These are phyloP conservation scores for Oreortyx pictus DNA, from an alignment of 2,797 vertebrate genomes.

Conservation along the genomic window DNA sequence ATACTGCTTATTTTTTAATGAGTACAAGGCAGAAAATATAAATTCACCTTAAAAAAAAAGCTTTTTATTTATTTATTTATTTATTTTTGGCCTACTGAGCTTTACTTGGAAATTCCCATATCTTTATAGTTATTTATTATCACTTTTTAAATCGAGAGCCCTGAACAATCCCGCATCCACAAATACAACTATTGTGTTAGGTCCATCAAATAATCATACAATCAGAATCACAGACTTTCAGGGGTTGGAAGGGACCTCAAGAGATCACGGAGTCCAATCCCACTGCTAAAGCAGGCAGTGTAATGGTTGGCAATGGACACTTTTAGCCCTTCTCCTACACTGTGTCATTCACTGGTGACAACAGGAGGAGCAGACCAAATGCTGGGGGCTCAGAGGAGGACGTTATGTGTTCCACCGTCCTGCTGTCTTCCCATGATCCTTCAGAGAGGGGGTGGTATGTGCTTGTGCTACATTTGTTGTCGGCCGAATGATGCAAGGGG, in stretches of 20 bases:
- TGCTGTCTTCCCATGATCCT: rapidly evolving
- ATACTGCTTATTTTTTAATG: background rate
- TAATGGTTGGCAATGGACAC: no score
- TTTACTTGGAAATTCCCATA: background rate
- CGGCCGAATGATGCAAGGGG: background rate
- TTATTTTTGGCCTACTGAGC: background rate
- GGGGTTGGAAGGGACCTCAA: no score
- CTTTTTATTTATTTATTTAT: background rate
- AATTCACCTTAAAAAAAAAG: background rate
- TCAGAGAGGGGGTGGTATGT: background rate
- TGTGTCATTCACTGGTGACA: background rate
- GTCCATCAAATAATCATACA: background rate
- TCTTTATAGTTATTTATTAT: no score
- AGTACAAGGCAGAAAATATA: background rate
- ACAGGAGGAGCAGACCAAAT: background rate
- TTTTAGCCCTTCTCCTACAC: background rate
- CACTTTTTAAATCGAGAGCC: background rate
- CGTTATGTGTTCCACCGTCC: background rate
- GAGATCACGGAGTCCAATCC: no score
- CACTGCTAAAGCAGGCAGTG: no score
- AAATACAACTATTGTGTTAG: background rate
- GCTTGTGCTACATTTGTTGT: background rate
- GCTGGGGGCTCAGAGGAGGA: background rate
- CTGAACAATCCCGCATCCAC: background rate
- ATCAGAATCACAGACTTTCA: no score